Percentiles rank a stretch among this genome's conserved stretches.
phyloP scores from a whole-genome alignment of 2,888 invertebrate species.

The Scrobipalpa costella region DNA sequence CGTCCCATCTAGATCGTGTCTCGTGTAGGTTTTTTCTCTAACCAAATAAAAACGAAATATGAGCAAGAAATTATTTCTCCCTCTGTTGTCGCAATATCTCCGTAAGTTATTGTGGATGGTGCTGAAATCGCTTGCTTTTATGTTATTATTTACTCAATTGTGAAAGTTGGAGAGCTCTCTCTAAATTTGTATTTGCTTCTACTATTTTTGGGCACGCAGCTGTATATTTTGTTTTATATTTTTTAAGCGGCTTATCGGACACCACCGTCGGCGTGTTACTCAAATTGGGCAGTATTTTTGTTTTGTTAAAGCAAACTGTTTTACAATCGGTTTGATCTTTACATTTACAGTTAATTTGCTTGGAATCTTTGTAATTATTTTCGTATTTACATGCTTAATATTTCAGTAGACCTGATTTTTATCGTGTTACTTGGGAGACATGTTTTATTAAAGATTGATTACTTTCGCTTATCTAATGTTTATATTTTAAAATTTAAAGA shows the following conservation, averaged over 20 bases:
- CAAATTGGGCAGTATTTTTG: slow-evolving; percentile 7
- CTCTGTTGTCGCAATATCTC: slow-evolving; percentile 32
- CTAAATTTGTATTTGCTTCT: slow-evolving; percentile 15
- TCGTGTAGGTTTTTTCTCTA: slow-evolving; percentile 19
- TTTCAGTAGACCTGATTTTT: background rate
- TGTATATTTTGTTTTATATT: slow-evolving; percentile 8
- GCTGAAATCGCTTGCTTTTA: slow-evolving; percentile 33
- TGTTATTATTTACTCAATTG: slow-evolving; percentile 31
- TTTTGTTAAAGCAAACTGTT: background rate
- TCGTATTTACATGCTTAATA: slow-evolving; percentile 5
- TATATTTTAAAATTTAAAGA: no score
- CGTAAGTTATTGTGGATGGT: slow-evolving; percentile 34
- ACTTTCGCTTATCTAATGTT: no score
- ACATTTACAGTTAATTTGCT: slow-evolving; percentile 10
- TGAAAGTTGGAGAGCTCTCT: slow-evolving; percentile 19
- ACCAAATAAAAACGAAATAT: slow-evolving; percentile 31
- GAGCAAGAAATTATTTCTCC: slow-evolving; percentile 30
- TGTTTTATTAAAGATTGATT: background rate
- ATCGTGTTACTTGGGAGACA: background rate
- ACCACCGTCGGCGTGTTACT: slow-evolving; percentile 7
- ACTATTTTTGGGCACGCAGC: slow-evolving; percentile 19
- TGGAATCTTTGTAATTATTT: background rate
- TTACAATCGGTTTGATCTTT: slow-evolving; percentile 6
- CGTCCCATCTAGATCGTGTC: slow-evolving; percentile 1
- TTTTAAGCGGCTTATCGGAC: slow-evolving; percentile 12